Percentiles rank a stretch among this genome's conserved stretches.
Conservation (phyloP, 2,797 vertebrate genomes). For the Euphonia xanthogaster region DNA sequence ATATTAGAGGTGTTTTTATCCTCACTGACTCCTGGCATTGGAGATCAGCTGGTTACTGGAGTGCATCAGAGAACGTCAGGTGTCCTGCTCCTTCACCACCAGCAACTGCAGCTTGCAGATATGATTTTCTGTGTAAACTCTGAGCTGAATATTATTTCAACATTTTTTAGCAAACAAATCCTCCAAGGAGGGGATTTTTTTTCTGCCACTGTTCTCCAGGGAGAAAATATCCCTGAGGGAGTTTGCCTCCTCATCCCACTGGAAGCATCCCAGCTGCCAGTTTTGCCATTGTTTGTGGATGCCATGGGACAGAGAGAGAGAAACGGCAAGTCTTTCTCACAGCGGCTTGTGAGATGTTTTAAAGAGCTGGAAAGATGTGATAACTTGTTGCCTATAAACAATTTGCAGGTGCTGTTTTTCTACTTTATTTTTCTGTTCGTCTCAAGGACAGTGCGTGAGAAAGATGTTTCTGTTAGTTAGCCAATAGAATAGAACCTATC, state of each 20-base stretch:
- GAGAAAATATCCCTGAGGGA: not conserved
- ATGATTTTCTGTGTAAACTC: not conserved
- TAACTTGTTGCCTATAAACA: no score
- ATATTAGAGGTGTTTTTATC: not conserved
- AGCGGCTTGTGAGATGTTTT: no score
- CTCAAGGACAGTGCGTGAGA: no score
- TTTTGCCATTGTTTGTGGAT: not conserved
- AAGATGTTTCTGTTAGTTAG: no score
- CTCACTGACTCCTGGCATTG: not conserved
- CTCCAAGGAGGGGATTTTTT: not conserved
- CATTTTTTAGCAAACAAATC: not conserved
- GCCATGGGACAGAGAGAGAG: no score
- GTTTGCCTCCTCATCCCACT: not conserved
- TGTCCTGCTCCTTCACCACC: not conserved
- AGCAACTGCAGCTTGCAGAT: not conserved
- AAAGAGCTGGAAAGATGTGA: no score
- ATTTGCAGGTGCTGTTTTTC: no score
- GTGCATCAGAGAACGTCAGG: not conserved
- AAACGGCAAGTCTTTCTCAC: no score
- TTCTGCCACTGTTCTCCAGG: not conserved
- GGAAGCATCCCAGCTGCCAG: not conserved
- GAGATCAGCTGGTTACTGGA: not conserved
- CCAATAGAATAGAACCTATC: no score
- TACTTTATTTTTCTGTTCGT: no score
- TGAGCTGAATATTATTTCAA: not conserved